Evolutionary conservation across 2,113 vertebrate species (phyloP), one percentile per base, ranked within the genome.

Genomic region (Larimichthys polyactis): DNA sequence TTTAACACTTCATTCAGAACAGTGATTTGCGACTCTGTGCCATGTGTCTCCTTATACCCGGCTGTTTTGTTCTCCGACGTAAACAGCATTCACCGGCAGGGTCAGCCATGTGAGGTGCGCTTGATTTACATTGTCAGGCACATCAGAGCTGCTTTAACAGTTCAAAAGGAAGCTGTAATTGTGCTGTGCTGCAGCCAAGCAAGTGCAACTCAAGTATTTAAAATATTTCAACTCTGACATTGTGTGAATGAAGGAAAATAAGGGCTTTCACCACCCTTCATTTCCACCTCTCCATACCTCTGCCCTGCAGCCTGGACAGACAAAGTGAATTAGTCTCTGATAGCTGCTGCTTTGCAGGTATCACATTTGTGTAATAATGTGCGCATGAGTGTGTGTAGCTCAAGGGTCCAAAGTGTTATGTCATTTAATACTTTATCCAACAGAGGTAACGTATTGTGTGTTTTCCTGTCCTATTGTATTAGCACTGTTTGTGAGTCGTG

Each of bases 211-310:
- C 43, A 65, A 71, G 22, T 64, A 71, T 78, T 79, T 81, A 1
- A 85, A 83, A 75, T 65, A 84, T 90, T 81, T 88, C 57, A 85
- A 78, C 80, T 82, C 65, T 80, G 87, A 85, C 81, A 80, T 52
- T 20, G 59, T 57, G 65, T 74, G 66, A 87, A 71, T 77, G 57
- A 40, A 70, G 66, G 72, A 73, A 76, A 80, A 81, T 43, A 19
- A 71, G 75, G 0, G n/a, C 81, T 86, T 82, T 92, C 90, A 89
- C 36, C 87, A 89, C 84, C 76, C 52, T 67, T 88, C 79, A 82
- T 79, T 49, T 68, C 67, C 17, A 46, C n/a, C 27, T 15, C 52
- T 55, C 60, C 60, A 52, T 46, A 3, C 17, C 20, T 66, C 65
- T 80, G 75, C 84, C 87, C 79, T 58, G 73, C 74, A 82, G 82